Conservation (phyloP, 1,140 invertebrate species). For the Hydropsyche tenuis region DNA sequence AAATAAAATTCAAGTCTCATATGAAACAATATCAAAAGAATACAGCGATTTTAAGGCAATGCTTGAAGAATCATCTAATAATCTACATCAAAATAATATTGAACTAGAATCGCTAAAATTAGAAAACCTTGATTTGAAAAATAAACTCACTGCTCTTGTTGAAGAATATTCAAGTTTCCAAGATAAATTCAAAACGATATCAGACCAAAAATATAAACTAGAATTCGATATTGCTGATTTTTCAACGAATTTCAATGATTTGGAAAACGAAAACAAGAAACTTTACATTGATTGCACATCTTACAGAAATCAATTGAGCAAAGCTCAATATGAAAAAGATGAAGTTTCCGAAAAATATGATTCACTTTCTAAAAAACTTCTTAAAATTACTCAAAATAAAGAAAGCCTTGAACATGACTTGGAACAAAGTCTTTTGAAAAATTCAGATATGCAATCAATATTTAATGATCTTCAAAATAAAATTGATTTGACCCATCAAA, state of each 20-base stretch:
- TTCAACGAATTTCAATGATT: conserved; percentile 18
- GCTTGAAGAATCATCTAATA: conserved; percentile 51
- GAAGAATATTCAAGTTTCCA: conserved; percentile 45
- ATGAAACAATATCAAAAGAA: conserved; percentile 51
- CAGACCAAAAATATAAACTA: conserved; percentile 29
- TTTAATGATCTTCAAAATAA: background rate
- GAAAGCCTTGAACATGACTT: background rate
- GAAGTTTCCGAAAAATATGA: conserved; percentile 46
- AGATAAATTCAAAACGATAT: conserved; percentile 39
- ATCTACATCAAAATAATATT: conserved; percentile 35
- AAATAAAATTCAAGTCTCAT: conserved; percentile 5
- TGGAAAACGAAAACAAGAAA: conserved; percentile 35
- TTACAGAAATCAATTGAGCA: conserved; percentile 44
- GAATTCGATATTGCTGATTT: conserved; percentile 25
- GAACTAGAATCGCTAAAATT: conserved; percentile 39
- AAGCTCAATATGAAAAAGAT: conserved; percentile 45
- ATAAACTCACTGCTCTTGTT: conserved; percentile 48
- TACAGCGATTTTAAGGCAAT: conserved; percentile 52
- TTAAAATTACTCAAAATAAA: background rate
- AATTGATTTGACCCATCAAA: background rate
- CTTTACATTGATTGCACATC: conserved; percentile 14
- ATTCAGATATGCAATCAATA: background rate
- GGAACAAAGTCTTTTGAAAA: background rate
- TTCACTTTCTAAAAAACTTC: conserved; percentile 35
- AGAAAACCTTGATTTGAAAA: conserved; percentile 45